Evolutionary conservation across 2,888 invertebrate species (phyloP).

Genomic region (Protophormia terraenovae): DNA sequence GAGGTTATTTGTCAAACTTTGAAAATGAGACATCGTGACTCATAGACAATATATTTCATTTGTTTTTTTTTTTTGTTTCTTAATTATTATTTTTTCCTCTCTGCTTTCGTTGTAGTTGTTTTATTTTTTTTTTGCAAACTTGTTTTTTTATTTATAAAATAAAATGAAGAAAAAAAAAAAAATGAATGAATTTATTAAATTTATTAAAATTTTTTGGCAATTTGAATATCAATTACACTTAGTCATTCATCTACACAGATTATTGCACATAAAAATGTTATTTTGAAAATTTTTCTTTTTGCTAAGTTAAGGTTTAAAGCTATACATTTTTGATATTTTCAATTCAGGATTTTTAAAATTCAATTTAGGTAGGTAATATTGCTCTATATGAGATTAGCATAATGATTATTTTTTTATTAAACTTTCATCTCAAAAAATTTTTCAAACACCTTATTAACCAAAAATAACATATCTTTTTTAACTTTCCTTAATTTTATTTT

Average conservation of each 20-base stretch:
- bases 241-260: slow-evolving; percentile 5
- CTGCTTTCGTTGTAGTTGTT: not conserved
- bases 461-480: not conserved
- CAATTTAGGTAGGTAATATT: no score
- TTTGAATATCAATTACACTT: not conserved
- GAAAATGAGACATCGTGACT: slow-evolving; percentile 46
- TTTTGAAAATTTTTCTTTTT: not conserved
- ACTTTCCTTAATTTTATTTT: not conserved
- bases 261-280: not conserved
- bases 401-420: no score
- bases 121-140: not conserved
- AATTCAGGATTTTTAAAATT: no score
- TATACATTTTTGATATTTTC: no score
- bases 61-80: not conserved
- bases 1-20: slow-evolving; percentile 50
- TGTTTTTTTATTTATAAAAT: not conserved
- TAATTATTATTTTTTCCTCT: not conserved
- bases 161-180: not conserved
- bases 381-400: no score
- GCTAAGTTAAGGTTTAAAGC: no score
- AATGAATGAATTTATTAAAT: not conserved
- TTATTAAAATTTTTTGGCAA: not conserved
- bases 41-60: slow-evolving; percentile 11
- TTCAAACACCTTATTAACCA: no score
- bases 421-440: no score